Evolutionary conservation across 2,797 vertebrate genomes (phyloP).

Genomic region (Eospalax fontanierii): DNA sequence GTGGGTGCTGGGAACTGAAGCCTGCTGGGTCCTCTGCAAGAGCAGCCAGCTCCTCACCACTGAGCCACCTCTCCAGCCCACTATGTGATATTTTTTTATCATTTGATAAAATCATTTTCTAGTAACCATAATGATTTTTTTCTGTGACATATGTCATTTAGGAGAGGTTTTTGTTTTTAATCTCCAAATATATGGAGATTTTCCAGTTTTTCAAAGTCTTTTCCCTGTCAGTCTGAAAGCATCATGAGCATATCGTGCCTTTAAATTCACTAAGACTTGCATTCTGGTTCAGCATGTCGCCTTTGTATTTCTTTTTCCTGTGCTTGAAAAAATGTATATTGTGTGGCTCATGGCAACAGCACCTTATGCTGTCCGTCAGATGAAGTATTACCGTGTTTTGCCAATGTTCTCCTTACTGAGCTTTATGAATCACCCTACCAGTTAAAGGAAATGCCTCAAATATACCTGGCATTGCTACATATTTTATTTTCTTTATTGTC

Average conservation of each 20-base stretch:
- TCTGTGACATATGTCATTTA: neutral
- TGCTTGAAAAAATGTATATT: constrained; percentile 18
- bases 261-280: neutral
- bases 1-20: too few relatives aligned
- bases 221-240: neutral
- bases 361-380: neutral
- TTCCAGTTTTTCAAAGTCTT: neutral
- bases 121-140: constrained; percentile 19
- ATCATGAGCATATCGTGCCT: neutral
- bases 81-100: too few relatives aligned
- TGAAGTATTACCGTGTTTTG: neutral
- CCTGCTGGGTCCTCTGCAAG: too few relatives aligned
- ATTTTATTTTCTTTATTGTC: constrained; percentile 15
- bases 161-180: neutral
- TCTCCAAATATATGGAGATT: neutral
- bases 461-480: neutral
- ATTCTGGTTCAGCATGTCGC: neutral
- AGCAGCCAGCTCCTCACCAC: too few relatives aligned
- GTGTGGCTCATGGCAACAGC: neutral
- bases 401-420: neutral
- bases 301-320: neutral
- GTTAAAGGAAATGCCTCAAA: constrained; percentile 20
- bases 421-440: neutral
- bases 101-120: constrained; percentile 36
- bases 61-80: too few relatives aligned